These are phyloP conservation scores for Hippocampus barbouri DNA, from an alignment of 2,113 vertebrate species.

Conservation along the genomic window DNA sequence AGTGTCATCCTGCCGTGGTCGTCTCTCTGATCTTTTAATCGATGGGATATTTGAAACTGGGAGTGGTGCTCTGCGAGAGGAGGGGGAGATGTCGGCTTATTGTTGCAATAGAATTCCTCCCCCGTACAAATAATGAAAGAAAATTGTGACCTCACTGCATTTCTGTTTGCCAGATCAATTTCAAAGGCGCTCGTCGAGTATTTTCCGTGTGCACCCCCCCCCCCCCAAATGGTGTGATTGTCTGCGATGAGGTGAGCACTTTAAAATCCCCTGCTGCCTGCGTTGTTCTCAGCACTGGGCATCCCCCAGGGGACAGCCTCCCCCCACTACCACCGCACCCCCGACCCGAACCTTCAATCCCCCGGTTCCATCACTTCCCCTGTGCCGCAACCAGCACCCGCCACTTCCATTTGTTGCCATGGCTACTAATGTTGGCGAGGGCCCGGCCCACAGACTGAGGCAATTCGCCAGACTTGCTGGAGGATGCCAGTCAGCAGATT, in stretches of 20 bases:
- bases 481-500: conserved; percentile 55
- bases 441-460: conserved; percentile 46
- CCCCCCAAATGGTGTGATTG: no score
- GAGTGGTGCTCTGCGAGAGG: conserved; percentile 4
- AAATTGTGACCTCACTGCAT: conserved; percentile 17
- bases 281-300: conserved; percentile 58
- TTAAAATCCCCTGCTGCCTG: conserved; percentile 16
- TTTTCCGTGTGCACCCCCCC: no score
- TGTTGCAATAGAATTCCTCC: conserved; percentile 10
- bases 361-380: background rate
- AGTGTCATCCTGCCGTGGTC: conserved; percentile 49
- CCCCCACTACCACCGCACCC: background rate
- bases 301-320: conserved; percentile 57
- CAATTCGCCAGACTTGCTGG: conserved; percentile 56
- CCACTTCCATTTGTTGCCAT: conserved; percentile 65
- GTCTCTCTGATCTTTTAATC: conserved; percentile 59
- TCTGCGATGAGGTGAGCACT: no score
- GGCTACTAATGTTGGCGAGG: conserved; percentile 60
- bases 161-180: background rate
- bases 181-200: background rate
- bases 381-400: conserved; percentile 43
- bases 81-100: conserved; percentile 22
- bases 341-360: conserved; percentile 34
- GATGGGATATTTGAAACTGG: conserved; percentile 45
- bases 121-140: conserved; percentile 36